Base-by-base conservation (phyloP, 2,113 vertebrate species). In the Alaudala cheleensis region DNA sequence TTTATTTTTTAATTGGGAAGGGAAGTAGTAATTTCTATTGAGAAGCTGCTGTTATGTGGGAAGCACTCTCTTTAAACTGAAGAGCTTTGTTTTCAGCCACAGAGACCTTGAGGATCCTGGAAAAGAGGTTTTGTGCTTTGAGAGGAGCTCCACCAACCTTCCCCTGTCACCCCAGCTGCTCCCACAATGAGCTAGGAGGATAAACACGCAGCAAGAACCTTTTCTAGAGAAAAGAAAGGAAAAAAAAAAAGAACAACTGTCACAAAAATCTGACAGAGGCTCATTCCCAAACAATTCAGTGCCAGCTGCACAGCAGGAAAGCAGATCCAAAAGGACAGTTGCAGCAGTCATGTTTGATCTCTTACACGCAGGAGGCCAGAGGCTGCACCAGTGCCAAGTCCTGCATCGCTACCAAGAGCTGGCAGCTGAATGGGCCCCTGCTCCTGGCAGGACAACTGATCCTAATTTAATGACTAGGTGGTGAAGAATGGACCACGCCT, bases 301-400 rank as follows among this genome's bases (percentile, higher is more conserved):
- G 95, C 81, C 95, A 96, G 95, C 89, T 96, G 95, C 89, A 69
- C 91, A 91, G 80, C 72, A 74, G 92, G 92, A 71, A 81, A 86
- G 64, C 2, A 1, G 76, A 93, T 95, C 96, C 71, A 49, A 94
- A 78, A 0, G 76, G 92, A 90, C 95, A 95, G 72, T 97, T 96
- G 90, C 69, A 94, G 92, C 77, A 90, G 92, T 64, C 5, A 1
- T n/a, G 90, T 93, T 94, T 94, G 93, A 95, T 94, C 81, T 92
- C 77, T 62, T 21, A 58, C 86, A 78, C 29, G 11, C 71, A 81
- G n/a, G 40, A 91, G 92, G 70, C 85, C 93, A 86, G 92, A 56
- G 71, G 50, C 93, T 90, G 82, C 85, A 60, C 23, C 92, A 29
- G 25, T 44, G 90, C 96, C 96, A 94, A 74, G 61, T 79, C 72